Conservation (phyloP, 1,140 invertebrate species). For the Drosophila ambigua region DNA sequence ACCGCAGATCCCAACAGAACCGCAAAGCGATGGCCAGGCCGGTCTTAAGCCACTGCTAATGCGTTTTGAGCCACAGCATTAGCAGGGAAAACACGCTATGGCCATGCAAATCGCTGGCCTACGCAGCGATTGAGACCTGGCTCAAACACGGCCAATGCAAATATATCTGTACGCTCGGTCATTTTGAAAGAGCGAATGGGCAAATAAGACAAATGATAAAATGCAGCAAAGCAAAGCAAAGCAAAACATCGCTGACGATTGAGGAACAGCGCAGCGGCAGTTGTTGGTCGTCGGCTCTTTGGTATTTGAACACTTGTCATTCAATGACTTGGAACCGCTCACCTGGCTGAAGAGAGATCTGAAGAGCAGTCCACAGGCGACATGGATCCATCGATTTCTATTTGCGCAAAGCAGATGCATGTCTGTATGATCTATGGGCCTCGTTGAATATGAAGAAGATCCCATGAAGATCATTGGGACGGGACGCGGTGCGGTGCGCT, state of each 20-base stretch:
- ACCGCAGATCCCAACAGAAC: too few species aligned
- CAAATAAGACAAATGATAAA: conserved; percentile 75
- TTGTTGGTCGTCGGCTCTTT: neutral
- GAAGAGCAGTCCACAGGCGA: conserved; percentile 46
- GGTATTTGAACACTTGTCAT: conserved; percentile 72
- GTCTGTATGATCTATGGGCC: neutral
- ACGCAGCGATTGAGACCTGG: neutral
- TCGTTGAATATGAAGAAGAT: too few species aligned
- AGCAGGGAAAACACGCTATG: conserved; percentile 58
- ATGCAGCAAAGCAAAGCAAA: conserved; percentile 43
- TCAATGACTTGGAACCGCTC: conserved; percentile 72
- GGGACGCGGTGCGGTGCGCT: conserved; percentile 5
- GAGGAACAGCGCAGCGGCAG: conserved; percentile 33
- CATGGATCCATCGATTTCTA: conserved; percentile 74
- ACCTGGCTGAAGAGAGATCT: conserved; percentile 32
- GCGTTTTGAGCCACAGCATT: conserved; percentile 39
- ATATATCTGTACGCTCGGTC: conserved; percentile 28
- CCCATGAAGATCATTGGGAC: conserved; percentile 16
- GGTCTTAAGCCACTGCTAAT: conserved; percentile 39
- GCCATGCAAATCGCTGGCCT: conserved; percentile 54
- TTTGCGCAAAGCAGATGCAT: conserved; percentile 64
- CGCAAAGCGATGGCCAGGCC: neutral
- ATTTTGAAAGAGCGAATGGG: conserved; percentile 44
- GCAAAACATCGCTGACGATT: conserved; percentile 61
- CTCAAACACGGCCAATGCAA: conserved; percentile 35